A percentile compares a stretch with the other conserved stretches of the same genome.
These are phyloP conservation scores for Heliangelus exortis DNA, from an alignment of 2,797 vertebrate species.

Conservation along the genomic window DNA sequence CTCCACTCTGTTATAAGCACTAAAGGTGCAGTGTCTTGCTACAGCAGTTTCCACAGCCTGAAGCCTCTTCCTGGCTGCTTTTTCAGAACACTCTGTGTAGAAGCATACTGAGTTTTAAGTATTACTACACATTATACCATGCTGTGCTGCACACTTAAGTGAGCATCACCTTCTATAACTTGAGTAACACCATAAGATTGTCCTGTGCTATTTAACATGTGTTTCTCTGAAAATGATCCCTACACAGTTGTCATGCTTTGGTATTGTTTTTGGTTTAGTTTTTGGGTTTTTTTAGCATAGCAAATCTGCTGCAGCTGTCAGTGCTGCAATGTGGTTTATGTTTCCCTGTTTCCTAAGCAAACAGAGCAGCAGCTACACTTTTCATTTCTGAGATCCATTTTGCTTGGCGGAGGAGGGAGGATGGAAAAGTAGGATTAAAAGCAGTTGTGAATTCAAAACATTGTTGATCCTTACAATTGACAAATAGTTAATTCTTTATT, in stretches of 20 bases:
- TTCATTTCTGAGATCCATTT: neutral
- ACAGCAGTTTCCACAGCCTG: neutral
- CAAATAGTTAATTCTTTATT: neutral
- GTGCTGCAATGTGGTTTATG: neutral
- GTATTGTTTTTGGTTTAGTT: neutral
- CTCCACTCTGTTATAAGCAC: neutral
- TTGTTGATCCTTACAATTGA: neutral
- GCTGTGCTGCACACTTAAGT: neutral
- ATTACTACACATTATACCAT: neutral
- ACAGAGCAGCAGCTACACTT: neutral
- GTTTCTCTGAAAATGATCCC: neutral
- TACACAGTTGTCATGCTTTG: neutral
- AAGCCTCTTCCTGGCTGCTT: neutral
- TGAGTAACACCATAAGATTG: neutral
- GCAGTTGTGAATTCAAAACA: neutral
- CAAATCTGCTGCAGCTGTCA: neutral
- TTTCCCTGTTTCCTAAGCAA: neutral
- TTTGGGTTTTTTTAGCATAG: neutral
- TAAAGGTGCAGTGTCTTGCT: neutral
- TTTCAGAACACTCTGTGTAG: neutral
- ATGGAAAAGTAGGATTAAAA: neutral
- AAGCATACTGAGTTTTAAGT: neutral
- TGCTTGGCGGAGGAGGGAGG: neutral
- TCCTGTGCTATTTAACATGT: neutral
- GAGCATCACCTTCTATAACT: neutral